phyloP scores from a whole-genome alignment of 2,797 vertebrate species.

The Etheostoma nigrum region DNA sequence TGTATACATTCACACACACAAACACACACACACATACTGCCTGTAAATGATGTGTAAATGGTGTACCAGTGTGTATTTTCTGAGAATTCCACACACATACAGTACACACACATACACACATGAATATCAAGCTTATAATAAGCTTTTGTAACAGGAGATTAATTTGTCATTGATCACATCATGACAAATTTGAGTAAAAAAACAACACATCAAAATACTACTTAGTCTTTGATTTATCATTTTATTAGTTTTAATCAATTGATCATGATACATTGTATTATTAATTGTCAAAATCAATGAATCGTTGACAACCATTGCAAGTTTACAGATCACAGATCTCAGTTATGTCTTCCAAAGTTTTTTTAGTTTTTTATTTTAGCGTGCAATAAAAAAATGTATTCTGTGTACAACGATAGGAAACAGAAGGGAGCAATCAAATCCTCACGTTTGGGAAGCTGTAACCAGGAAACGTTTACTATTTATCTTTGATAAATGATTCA shows the following conservation, averaged over 20 bases:
- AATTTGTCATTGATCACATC: no score
- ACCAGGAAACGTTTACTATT: not conserved
- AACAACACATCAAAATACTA: not conserved
- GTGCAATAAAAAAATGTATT: not conserved
- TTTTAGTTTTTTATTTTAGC: not conserved
- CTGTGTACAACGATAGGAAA: not conserved
- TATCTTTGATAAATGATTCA: not conserved
- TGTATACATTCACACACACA: not conserved
- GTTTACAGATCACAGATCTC: not conserved
- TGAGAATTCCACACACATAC: no score
- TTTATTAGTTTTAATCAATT: not conserved
- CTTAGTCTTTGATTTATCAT: not conserved
- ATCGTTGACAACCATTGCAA: not conserved
- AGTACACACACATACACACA: not conserved
- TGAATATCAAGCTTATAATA: not conserved
- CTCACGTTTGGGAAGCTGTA: not conserved
- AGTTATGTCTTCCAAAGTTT: not conserved
- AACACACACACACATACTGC: not conserved
- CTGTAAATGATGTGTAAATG: no score
- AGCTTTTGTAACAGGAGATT: not conserved
- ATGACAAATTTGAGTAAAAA: not conserved
- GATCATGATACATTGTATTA: not conserved
- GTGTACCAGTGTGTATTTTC: no score
- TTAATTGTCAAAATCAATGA: not conserved
- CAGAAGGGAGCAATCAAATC: not conserved